A percentile compares a stretch with the other conserved stretches of the same genome.
These are phyloP conservation scores for Sericinus montela DNA, from an alignment of 2,888 invertebrate species.

Conservation along the genomic window DNA sequence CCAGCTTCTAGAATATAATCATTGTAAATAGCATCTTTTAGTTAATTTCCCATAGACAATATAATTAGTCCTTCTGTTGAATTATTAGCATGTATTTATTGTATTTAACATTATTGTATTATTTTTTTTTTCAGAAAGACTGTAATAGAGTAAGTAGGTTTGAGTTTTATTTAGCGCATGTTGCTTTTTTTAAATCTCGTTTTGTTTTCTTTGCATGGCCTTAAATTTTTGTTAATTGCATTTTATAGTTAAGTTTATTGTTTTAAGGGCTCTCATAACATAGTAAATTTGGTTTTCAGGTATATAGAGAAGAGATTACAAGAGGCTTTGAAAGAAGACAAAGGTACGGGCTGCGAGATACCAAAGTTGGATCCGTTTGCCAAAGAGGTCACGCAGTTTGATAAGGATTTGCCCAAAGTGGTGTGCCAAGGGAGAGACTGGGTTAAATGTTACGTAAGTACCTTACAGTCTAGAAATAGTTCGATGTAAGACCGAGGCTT, in stretches of 20 bases:
- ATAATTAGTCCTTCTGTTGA: neutral
- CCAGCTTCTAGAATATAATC: too few relatives aligned
- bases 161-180: conserved; percentile 5
- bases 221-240: neutral
- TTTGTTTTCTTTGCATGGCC: conserved; percentile 1
- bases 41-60: too few relatives aligned
- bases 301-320: conserved; percentile 53
- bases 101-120: neutral
- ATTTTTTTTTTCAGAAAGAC: conserved; percentile 47
- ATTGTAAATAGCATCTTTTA: too few relatives aligned
- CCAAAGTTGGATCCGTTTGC: conserved; percentile 74
- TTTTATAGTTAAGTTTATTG: neutral
- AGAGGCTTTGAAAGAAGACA: conserved; percentile 53
- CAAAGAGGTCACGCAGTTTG: conserved; percentile 86
- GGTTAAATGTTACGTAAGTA: conserved; percentile 86
- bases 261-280: neutral
- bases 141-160: conserved; percentile 52
- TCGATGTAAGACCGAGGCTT: too few relatives aligned
- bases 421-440: conserved; percentile 85
- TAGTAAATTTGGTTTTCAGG: conserved; percentile 28
- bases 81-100: neutral
- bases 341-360: conserved; percentile 59
- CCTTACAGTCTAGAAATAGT: too few relatives aligned
- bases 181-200: conserved; percentile 2
- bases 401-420: conserved; percentile 80